Evolutionary conservation across 2,797 vertebrate species (phyloP).

Genomic region (Rhynchonycteris naso): DNA sequence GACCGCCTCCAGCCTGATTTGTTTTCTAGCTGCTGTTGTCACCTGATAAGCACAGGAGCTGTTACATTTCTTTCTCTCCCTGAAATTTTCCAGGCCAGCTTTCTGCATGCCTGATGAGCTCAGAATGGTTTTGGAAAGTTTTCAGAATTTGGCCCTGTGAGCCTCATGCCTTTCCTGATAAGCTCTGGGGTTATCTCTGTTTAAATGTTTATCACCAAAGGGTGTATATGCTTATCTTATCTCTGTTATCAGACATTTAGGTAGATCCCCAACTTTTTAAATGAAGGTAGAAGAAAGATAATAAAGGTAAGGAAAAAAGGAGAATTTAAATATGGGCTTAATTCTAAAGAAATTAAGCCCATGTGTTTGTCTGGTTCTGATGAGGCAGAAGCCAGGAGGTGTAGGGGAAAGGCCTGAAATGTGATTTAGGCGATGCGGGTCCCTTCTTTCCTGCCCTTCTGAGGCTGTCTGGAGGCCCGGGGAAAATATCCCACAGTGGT

Average conservation of each 20-base stretch:
- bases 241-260: not conserved
- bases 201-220: not conserved
- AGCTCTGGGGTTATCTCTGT: not conserved
- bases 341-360: not conserved
- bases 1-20: not conserved
- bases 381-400: not conserved
- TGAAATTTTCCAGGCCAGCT: not conserved
- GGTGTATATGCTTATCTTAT: not conserved
- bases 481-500: not conserved
- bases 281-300: not conserved
- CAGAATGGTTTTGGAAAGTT: not conserved
- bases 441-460: not conserved
- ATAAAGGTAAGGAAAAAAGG: not conserved
- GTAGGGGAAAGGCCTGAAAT: not conserved
- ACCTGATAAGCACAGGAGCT: slow-evolving; percentile 1
- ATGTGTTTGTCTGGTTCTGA: not conserved
- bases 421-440: not conserved
- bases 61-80: not conserved
- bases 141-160: not conserved
- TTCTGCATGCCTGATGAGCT: not conserved
- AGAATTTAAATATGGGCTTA: not conserved
- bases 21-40: slow-evolving; percentile 56
- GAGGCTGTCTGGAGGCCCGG: not conserved
- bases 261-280: not conserved
- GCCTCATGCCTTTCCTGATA: not conserved